Conservation (phyloP, 1,140 invertebrate species). For the Mesaphorura yosii region DNA sequence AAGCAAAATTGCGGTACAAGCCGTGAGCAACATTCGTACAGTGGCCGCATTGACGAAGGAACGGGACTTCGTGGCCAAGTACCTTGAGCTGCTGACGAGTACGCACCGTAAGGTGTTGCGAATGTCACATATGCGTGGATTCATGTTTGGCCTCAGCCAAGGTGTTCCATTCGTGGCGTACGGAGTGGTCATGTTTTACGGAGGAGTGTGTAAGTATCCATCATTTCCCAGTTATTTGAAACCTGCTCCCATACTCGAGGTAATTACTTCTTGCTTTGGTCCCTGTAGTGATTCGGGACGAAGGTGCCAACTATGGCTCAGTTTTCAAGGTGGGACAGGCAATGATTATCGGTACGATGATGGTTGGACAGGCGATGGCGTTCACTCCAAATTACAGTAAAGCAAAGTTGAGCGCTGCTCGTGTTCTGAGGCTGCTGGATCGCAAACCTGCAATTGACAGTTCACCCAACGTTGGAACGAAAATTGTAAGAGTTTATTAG, state of each 20-base stretch:
- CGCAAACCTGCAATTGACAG: conserved; percentile 37
- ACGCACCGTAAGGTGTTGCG: conserved; percentile 22
- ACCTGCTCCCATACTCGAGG: background rate
- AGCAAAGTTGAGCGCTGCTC: conserved; percentile 41
- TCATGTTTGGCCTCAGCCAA: conserved; percentile 65
- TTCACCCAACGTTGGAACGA: conserved; percentile 32
- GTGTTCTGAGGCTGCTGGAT: conserved; percentile 38
- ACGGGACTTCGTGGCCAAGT: conserved; percentile 36
- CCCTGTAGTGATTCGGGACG: conserved; percentile 49
- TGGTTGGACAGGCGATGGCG: conserved; percentile 58
- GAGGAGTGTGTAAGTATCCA: conserved; percentile 43
- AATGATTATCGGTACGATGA: conserved; percentile 59
- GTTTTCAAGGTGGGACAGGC: conserved; percentile 54
- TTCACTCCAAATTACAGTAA: conserved; percentile 54
- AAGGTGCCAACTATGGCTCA: conserved; percentile 47
- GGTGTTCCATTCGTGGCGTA: conserved; percentile 67
- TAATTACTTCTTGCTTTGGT: background rate
- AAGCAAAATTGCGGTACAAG: conserved; percentile 43
- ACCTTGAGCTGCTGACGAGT: conserved; percentile 29
- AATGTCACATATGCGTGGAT: conserved; percentile 55
- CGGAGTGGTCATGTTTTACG: conserved; percentile 65
- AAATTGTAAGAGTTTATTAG: conserved; percentile 31
- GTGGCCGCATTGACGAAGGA: conserved; percentile 42
- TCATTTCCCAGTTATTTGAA: background rate
- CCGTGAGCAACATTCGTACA: conserved; percentile 45